Percentiles rank a stretch among this genome's conserved stretches.
Evolutionary conservation across 2,113 vertebrate species (phyloP).

Genomic region (Micronisus gabar): DNA sequence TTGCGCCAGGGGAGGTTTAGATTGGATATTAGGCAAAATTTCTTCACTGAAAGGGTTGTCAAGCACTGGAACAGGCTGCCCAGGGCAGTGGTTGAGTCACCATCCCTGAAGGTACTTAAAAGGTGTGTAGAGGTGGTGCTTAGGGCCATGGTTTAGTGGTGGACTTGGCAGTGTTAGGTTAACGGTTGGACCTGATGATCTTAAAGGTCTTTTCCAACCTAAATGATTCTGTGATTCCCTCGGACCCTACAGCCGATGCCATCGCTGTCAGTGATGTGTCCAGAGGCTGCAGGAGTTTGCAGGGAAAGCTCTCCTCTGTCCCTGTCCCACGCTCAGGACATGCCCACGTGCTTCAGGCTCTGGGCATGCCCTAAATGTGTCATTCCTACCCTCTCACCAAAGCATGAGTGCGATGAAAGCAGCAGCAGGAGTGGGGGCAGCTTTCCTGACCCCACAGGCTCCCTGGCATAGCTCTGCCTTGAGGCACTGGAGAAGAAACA

Average conservation of each 20-base stretch:
- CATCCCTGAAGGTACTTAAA: too few species aligned
- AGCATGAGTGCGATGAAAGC: not conserved
- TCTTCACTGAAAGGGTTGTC: not conserved
- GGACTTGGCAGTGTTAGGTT: too few species aligned
- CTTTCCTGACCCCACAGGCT: not conserved
- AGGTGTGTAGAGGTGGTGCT: too few species aligned
- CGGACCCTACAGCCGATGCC: slow-evolving; percentile 59
- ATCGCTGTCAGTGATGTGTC: slow-evolving; percentile 74
- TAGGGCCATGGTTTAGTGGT: too few species aligned
- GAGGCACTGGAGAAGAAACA: not conserved
- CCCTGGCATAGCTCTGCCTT: not conserved
- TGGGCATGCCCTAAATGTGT: slow-evolving; percentile 71
- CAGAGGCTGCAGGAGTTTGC: slow-evolving; percentile 63
- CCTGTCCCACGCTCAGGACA: slow-evolving; percentile 72
- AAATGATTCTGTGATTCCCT: not conserved
- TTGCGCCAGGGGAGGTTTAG: not conserved
- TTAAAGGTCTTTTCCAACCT: not conserved
- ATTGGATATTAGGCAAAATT: not conserved
- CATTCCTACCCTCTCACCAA: slow-evolving; percentile 54
- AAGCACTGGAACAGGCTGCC: too few species aligned
- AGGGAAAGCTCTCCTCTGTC: slow-evolving; percentile 10
- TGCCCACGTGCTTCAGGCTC: slow-evolving; percentile 76
- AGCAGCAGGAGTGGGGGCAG: not conserved
- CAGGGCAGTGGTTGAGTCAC: too few species aligned
- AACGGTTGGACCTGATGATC: too few species aligned